Conservation (phyloP, 2,888 invertebrate species). For the Ophonus ardosiacus region DNA sequence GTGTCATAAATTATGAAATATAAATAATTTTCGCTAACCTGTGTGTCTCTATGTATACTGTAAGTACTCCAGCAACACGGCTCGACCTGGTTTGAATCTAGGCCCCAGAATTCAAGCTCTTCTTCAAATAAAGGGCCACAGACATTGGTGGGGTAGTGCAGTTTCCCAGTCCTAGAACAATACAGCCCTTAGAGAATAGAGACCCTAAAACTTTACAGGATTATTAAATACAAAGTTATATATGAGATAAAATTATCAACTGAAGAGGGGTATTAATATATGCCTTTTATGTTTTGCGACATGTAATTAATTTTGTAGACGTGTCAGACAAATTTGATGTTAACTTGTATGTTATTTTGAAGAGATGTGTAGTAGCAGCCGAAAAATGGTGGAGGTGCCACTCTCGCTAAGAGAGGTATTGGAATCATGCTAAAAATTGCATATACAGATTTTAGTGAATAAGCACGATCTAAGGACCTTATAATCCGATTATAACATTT, state of each 20-base stretch:
- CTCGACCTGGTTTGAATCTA: constrained; percentile 98
- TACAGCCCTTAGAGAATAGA: not conserved
- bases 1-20: not conserved
- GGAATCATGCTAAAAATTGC: too few species aligned
- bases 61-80: constrained; percentile 99
- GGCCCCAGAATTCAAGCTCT: constrained; percentile 97
- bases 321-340: not conserved
- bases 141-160: constrained; percentile 98
- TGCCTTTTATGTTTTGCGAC: not conserved
- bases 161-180: constrained; percentile 89
- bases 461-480: too few species aligned
- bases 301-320: not conserved
- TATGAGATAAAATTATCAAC: not conserved
- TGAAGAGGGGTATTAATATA: not conserved
- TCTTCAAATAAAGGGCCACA: constrained; percentile 97
- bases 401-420: too few species aligned
- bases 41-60: constrained; percentile 89
- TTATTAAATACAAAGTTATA: not conserved
- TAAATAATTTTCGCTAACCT: constrained; percentile 76
- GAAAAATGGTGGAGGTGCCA: too few species aligned
- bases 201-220: not conserved
- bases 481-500: too few species aligned
- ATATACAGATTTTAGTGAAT: too few species aligned
- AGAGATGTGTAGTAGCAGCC: not conserved
- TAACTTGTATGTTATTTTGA: not conserved